A percentile compares a stretch with the other conserved stretches of the same genome.
Evolutionary conservation across 2,797 vertebrate genomes (phyloP).

Genomic region (Chelon labrosus): DNA sequence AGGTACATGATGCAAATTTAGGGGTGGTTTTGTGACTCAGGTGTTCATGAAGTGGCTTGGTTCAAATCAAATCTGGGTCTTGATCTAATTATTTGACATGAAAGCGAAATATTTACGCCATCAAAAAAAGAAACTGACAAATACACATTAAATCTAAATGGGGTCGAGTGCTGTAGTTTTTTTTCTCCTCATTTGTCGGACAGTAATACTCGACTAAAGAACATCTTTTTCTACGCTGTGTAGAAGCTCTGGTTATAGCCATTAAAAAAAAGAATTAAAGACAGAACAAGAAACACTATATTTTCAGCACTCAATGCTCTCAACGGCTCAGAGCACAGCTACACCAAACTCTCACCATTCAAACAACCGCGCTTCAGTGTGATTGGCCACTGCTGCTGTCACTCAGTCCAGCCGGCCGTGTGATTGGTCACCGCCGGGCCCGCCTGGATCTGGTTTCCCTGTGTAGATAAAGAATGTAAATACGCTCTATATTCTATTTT

Average conservation of each 20-base stretch:
- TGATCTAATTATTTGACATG: neutral
- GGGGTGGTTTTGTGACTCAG: slow-evolving; percentile 7
- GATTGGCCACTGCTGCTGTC: slow-evolving; percentile 59
- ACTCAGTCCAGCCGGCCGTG: slow-evolving; percentile 50
- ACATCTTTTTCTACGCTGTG: slow-evolving; percentile 21
- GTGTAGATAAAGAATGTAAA: slow-evolving; percentile 82
- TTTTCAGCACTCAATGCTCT: slow-evolving; percentile 17
- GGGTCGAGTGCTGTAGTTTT: slow-evolving; percentile 7
- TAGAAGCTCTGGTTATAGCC: slow-evolving; percentile 11
- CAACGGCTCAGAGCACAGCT: slow-evolving; percentile 26
- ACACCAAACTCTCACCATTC: slow-evolving; percentile 26
- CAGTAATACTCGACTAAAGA: slow-evolving; percentile 1
- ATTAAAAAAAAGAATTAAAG: slow-evolving; percentile 11
- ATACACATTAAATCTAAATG: neutral
- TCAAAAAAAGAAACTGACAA: neutral
- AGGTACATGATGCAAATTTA: slow-evolving; percentile 1
- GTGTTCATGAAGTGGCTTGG: slow-evolving; percentile 4
- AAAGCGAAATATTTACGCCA: neutral
- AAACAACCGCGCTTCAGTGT: slow-evolving; percentile 36
- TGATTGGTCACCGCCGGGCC: slow-evolving; percentile 36
- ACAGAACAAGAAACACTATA: neutral
- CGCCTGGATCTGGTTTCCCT: slow-evolving; percentile 39
- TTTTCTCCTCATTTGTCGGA: slow-evolving; percentile 3
- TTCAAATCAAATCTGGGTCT: neutral
- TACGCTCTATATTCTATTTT: slow-evolving; percentile 77